Evolutionary conservation across 1,140 invertebrate species (phyloP), one percentile per base, ranked within the genome.

Genomic region (Drosophila pseudoobscura): DNA sequence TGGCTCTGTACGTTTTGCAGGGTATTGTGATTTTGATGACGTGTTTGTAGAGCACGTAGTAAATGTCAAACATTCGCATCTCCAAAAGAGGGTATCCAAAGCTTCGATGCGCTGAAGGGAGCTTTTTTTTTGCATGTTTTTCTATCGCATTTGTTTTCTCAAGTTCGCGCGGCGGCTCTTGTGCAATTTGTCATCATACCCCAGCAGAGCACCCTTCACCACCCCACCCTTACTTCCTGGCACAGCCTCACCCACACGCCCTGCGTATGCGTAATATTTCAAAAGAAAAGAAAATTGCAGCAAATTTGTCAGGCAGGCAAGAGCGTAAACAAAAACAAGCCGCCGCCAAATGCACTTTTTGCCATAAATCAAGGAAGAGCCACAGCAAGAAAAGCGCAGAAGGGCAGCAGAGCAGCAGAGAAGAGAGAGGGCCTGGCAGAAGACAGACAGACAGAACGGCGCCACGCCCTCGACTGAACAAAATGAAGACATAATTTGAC

Each of bases 401-500:
- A 26, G 3, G 24, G 24, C 24, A 5, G 3, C 4, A 26, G 24
- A 26, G 24, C 24, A 5, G 3, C 4, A 26, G 24, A 26, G 24
- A 5, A 5, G 39, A 5, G n/a, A 54, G 55, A 20, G 26, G 20
- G 29, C 6, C 17, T 35, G 31, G 0, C 31, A 4, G 62, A 68
- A 70, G 69, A 78, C 57, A 61, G 69, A 78, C 57, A 61, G 46
- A 53, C 56, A 54, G 59, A 49, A 61, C 39, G 66, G 64, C 75
- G 78, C 74, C 82, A 82, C 74, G 82, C 80, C 80, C 77, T 54
- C 44, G 45, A 57, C 51, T 35, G 46, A n/a, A 24, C 55, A 60
- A 78, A 77, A 71, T 79, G 59, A 83, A 89, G 79, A 89, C 85
- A 89, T 89, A 89, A 89, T 89, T 84, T 89, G 84, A 89, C 84